Evolutionary conservation across 2,797 vertebrate species (phyloP).

Genomic region (Sebastes alutus): DNA sequence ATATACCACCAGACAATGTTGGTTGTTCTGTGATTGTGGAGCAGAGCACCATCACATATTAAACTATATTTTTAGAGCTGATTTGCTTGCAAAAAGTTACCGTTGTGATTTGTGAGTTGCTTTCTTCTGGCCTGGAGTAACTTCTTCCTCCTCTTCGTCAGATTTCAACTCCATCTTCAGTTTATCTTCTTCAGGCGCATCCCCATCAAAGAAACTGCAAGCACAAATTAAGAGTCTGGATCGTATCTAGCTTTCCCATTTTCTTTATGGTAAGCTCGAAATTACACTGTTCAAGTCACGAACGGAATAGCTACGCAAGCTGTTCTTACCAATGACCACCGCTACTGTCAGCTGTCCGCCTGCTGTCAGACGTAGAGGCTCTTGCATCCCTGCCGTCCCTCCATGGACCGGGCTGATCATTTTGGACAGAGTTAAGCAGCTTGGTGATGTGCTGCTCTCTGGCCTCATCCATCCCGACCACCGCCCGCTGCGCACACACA

Average conservation of each 20-base stretch:
- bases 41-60: not conserved
- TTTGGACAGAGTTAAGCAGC: constrained; percentile 90
- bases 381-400: constrained; percentile 73
- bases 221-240: not conserved
- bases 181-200: constrained; percentile 69
- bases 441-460: constrained; percentile 94
- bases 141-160: constrained; percentile 61
- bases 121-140: constrained; percentile 20
- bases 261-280: not conserved
- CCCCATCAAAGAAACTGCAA: constrained; percentile 84
- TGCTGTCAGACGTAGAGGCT: constrained; percentile 58
- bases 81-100: constrained; percentile 35
- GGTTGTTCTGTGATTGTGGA: not conserved
- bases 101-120: constrained; percentile 34
- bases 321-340: constrained; percentile 74
- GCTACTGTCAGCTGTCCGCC: constrained; percentile 29
- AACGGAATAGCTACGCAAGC: not conserved
- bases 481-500: constrained; percentile 84
- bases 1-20: not conserved
- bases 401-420: constrained; percentile 51
- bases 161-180: constrained; percentile 53
- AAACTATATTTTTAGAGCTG: not conserved
- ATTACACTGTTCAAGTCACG: not conserved
- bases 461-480: constrained; percentile 95
- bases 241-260: not conserved